Conservation (phyloP, 2,797 vertebrate genomes). For the Liasis olivaceus region DNA sequence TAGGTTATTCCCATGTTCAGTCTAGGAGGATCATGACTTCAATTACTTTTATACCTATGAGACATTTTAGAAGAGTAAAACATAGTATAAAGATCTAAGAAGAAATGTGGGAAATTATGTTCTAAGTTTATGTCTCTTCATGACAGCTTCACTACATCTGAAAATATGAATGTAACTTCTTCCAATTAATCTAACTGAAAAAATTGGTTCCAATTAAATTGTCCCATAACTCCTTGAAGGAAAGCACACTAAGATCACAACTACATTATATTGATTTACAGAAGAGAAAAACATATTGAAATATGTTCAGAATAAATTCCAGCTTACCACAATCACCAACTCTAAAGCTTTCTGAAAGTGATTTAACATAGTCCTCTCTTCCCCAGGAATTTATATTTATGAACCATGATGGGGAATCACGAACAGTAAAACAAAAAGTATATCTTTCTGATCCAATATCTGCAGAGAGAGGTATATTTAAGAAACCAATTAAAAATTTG, state of each 20-base stretch:
- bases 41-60: neutral
- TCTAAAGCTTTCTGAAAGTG: constrained; percentile 82
- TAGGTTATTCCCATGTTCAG: neutral
- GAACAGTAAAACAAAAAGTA: constrained; percentile 90
- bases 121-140: constrained; percentile 20
- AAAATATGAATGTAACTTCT: constrained; percentile 34
- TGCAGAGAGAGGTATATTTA: constrained; percentile 66
- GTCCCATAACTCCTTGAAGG: constrained; percentile 50
- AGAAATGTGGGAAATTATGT: neutral
- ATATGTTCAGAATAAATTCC: constrained; percentile 34
- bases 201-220: constrained; percentile 60
- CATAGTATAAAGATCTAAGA: neutral
- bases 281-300: constrained; percentile 22
- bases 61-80: constrained; percentile 2
- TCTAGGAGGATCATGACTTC: neutral
- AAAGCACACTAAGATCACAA: constrained; percentile 53
- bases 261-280: constrained; percentile 31
- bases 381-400: constrained; percentile 92
- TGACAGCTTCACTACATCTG: constrained; percentile 51
- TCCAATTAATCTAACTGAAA: constrained; percentile 33
- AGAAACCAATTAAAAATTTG: constrained; percentile 21
- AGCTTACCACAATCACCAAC: constrained; percentile 89
- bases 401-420: constrained; percentile 85
- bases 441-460: constrained; percentile 87
- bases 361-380: constrained; percentile 80